Evolutionary conservation across 2,113 vertebrate genomes (phyloP).

Genomic region (Rhabdomys dilectus): DNA sequence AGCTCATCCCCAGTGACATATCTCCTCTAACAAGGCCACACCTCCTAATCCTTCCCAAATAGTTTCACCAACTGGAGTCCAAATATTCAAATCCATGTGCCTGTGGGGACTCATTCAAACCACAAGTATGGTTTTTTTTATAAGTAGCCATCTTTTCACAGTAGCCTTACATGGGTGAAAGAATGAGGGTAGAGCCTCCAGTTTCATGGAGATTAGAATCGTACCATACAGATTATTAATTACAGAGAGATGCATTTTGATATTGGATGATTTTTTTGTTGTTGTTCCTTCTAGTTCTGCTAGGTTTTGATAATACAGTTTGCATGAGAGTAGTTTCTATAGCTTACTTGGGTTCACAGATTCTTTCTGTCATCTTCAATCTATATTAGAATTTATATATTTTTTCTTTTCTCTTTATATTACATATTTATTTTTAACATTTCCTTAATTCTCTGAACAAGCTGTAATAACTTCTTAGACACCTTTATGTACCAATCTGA

Average conservation of each 20-base stretch:
- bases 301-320: neutral
- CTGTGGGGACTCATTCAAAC: neutral
- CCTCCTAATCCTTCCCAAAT: neutral
- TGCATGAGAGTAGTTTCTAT: neutral
- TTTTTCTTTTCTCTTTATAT: neutral
- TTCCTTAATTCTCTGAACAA: neutral
- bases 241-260: neutral
- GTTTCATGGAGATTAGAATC: neutral
- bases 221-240: neutral
- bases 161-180: neutral
- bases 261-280: neutral
- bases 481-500: neutral
- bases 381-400: neutral
- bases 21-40: neutral
- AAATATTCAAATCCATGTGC: neutral
- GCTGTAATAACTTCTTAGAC: neutral
- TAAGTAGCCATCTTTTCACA: neutral
- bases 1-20: neutral
- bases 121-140: neutral
- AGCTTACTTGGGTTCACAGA: neutral
- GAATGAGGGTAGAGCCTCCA: neutral
- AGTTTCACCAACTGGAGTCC: neutral
- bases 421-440: neutral
- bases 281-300: neutral
- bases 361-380: neutral